Base-by-base conservation (phyloP, 2,888 invertebrate genomes). In the Luperina nickerlii region DNA sequence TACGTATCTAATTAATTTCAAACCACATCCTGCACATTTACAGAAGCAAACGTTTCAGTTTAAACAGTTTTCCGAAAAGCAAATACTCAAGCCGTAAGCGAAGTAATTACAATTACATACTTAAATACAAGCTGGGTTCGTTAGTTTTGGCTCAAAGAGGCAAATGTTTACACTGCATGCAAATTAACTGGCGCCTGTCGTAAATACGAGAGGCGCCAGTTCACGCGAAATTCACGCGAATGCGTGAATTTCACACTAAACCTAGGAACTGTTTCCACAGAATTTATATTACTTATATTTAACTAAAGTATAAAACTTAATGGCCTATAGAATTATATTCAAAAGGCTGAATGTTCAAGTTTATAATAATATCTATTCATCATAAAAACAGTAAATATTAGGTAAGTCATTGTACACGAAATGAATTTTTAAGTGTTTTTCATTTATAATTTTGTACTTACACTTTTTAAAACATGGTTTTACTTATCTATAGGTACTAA, bases 171-270 rank as follows among this genome's bases (percentile, higher is more conserved):
- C 72, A 69, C 62, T 48, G 42, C 38, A 63, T 70, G 85, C 45
- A 81, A 85, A 85, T 75, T 69, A 74, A 69, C 63, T 62, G 85
- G 85, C 85, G 81, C 81, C 85, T 77, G 68, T 71, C 48, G 54
- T 81, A 32, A 32, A 32, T 32, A 32, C 32, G 32, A 32, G 32
- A 32, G 32, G 32, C 32, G 32, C 32, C 32, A 32, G 32, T 32
- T 32, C 32, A 32, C 32, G 32, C 32, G 32, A 32, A 32, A 32
- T 32, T 32, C 32, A 32, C 32, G 32, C 32, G 32, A 32, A 32
- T 32, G 71, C 70, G 27, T 42, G 62, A 51, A 76, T 71, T 84
- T 38, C 54, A 76, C 38, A n/a, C n/a, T 68, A 42, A 81, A 71
- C 84, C 84, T 84, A 85, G 84, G 18, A 48, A 68, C 2, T 81